phyloP scores from a whole-genome alignment of 2,797 vertebrate genomes.

The Cryptoprocta ferox region DNA sequence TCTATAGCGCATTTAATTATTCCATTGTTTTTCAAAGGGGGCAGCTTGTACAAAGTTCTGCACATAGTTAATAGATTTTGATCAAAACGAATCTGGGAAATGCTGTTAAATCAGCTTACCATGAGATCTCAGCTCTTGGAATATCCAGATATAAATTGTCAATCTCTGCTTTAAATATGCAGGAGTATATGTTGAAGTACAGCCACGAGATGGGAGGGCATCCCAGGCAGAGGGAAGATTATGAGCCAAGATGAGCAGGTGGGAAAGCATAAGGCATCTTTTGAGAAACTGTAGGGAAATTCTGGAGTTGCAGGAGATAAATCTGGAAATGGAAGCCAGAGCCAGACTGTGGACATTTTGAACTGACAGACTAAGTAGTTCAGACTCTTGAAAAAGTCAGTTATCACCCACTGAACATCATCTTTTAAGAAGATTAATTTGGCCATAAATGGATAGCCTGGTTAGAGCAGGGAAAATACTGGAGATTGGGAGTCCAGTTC shows the following conservation, averaged over 20 bases:
- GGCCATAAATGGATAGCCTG: not conserved
- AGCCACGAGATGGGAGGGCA: not conserved
- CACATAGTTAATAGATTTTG: constrained; percentile 14
- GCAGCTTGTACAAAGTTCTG: not conserved
- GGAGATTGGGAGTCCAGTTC: not conserved
- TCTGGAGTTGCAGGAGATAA: constrained; percentile 50
- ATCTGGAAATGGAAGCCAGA: constrained; percentile 5
- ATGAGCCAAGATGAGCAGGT: constrained; percentile 59
- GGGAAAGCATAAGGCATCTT: constrained; percentile 44
- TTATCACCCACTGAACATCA: not conserved
- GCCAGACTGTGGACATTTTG: constrained; percentile 18
- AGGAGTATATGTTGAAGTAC: not conserved
- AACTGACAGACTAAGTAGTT: constrained; percentile 43
- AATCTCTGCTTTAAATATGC: constrained; percentile 4
- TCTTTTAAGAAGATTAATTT: not conserved
- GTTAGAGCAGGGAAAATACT: not conserved
- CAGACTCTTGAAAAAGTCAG: not conserved
- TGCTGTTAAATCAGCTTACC: not conserved
- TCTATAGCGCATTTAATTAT: constrained; percentile 47
- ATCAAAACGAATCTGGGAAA: constrained; percentile 20
- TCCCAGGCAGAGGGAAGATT: not conserved
- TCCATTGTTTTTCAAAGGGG: not conserved
- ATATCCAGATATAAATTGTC: not conserved
- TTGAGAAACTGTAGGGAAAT: constrained; percentile 4
- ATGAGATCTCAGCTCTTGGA: not conserved